These are phyloP conservation scores for Dynastes grantii DNA, from an alignment of 2,888 invertebrate species.

Conservation along the genomic window DNA sequence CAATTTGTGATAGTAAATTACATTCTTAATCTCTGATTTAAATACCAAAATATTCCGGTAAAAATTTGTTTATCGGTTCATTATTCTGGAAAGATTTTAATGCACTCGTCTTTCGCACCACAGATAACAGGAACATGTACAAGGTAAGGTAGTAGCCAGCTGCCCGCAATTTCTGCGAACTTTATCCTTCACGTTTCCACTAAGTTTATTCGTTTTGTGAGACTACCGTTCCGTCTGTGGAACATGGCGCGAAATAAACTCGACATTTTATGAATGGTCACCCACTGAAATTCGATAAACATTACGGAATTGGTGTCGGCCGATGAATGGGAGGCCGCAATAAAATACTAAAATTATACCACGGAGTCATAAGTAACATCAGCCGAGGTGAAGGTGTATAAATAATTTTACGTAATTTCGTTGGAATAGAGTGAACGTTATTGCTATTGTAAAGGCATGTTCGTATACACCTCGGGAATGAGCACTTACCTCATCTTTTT, in stretches of 20 bases:
- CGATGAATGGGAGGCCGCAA: constrained; percentile 35
- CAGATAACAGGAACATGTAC: constrained; percentile 20
- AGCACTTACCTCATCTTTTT: constrained; percentile 35
- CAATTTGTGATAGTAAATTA: constrained; percentile 9
- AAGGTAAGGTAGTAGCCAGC: background rate
- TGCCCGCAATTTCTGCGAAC: constrained; percentile 32
- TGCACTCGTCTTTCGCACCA: background rate
- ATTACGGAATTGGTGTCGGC: constrained; percentile 37
- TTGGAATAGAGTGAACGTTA: constrained; percentile 29
- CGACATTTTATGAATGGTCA: constrained; percentile 51
- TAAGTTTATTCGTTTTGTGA: constrained; percentile 35
- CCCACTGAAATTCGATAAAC: constrained; percentile 52
- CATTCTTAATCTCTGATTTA: constrained; percentile 30
- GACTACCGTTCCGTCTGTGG: constrained; percentile 40
- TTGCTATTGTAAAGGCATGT: constrained; percentile 16
- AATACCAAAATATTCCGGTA: constrained; percentile 29
- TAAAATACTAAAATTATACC: constrained; percentile 47
- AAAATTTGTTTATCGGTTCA: constrained; percentile 11
- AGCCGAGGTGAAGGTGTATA: constrained; percentile 31
- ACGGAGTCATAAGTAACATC: constrained; percentile 40
- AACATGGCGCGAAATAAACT: constrained; percentile 43
- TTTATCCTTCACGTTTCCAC: constrained; percentile 37
- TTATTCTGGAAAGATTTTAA: constrained; percentile 4
- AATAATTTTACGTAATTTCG: constrained; percentile 40
- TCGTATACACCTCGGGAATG: constrained; percentile 10